These are phyloP conservation scores for Gallinago paraguaiae DNA, from an alignment of 2,113 vertebrate species.

Conservation along the genomic window DNA sequence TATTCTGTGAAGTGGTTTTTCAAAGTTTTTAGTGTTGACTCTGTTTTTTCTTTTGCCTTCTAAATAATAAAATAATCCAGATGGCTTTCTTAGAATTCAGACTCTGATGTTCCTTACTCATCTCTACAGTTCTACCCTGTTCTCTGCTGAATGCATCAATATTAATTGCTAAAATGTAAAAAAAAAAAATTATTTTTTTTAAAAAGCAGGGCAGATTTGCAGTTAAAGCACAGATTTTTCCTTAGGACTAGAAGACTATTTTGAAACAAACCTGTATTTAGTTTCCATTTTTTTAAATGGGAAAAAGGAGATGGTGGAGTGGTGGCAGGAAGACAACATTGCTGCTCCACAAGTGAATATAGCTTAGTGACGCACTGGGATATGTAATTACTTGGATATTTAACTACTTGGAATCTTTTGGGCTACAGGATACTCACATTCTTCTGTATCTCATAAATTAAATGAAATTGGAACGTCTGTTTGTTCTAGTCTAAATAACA, in stretches of 20 bases:
- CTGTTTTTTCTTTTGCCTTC: neutral
- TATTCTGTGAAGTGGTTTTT: neutral
- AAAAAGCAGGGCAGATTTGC: neutral
- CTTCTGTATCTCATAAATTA: neutral
- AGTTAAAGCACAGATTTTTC: neutral
- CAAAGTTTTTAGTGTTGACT: neutral
- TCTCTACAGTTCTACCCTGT: neutral
- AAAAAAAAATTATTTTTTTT: neutral
- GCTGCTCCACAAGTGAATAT: neutral
- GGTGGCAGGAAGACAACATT: neutral
- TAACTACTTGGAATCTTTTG: neutral
- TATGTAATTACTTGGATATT: neutral
- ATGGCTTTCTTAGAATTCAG: neutral
- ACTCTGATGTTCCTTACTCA: neutral
- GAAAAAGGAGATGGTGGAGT: neutral
- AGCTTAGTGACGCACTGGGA: neutral
- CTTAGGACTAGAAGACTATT: neutral
- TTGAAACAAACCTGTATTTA: neutral
- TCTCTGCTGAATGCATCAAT: neutral
- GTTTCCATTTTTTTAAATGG: neutral
- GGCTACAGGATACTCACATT: neutral
- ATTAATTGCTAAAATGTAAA: neutral
- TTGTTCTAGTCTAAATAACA: neutral
- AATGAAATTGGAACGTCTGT: neutral
- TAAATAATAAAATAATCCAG: neutral